These are phyloP conservation scores for Pelvicachromis taeniatus DNA, from an alignment of 2,113 vertebrate genomes.

Conservation along the genomic window DNA sequence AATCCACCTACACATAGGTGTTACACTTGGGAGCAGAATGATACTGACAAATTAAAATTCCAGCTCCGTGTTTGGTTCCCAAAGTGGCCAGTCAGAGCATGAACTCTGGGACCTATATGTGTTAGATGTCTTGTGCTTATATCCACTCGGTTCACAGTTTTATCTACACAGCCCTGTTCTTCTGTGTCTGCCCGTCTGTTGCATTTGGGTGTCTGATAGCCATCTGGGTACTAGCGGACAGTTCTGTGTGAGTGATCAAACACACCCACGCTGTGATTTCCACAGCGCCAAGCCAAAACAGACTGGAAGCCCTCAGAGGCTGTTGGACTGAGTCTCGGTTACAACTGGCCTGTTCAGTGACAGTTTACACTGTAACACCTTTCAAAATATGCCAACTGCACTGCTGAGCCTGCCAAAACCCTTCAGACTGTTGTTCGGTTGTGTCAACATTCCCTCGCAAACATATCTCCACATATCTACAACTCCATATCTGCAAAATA, in stretches of 20 bases:
- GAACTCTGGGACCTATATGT: not conserved
- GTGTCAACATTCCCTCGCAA: constrained; percentile 7
- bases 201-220: constrained; percentile 40
- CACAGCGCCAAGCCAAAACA: constrained; percentile 31
- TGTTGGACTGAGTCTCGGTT: constrained; percentile 1
- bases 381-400: constrained; percentile 29
- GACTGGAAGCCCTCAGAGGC: constrained; percentile 15
- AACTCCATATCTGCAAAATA: not conserved
- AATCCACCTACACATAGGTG: not conserved
- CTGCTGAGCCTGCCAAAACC: constrained; percentile 16
- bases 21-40: not conserved
- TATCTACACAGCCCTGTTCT: constrained; percentile 5
- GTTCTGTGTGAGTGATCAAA: constrained; percentile 50
- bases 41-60: not conserved
- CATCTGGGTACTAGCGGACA: constrained; percentile 26
- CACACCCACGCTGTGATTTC: constrained; percentile 44
- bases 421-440: constrained; percentile 15
- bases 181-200: constrained; percentile 18
- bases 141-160: constrained; percentile 24
- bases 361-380: constrained; percentile 42
- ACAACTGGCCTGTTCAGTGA: constrained; percentile 35
- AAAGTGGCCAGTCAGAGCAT: not conserved
- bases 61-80: not conserved
- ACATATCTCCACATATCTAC: not conserved
- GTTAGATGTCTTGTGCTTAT: not conserved